These are phyloP conservation scores for Lathamus discolor DNA, from an alignment of 2,113 vertebrate genomes.

Conservation along the genomic window DNA sequence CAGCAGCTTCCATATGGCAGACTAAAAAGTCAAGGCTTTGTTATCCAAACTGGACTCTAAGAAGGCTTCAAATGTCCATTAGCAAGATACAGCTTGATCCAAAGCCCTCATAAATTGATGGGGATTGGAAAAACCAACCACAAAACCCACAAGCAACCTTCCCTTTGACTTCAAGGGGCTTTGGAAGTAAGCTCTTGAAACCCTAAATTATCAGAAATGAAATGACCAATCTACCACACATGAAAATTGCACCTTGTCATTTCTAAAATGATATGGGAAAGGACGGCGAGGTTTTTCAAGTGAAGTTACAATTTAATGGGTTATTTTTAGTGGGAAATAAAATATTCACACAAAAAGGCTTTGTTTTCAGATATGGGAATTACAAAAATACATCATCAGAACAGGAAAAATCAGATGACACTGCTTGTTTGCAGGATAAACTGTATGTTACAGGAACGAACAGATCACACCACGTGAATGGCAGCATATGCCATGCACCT, in stretches of 20 bases:
- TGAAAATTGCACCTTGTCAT: slow-evolving; percentile 9
- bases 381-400: slow-evolving; percentile 59
- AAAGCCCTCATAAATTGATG: neutral
- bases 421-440: neutral
- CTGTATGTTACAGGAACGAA: slow-evolving; percentile 31
- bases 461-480: slow-evolving; percentile 30
- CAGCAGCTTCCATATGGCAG: slow-evolving; percentile 56
- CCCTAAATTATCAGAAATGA: slow-evolving; percentile 41
- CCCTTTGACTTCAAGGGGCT: slow-evolving; percentile 3
- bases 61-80: slow-evolving; percentile 38
- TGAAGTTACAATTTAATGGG: neutral
- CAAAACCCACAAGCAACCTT: neutral
- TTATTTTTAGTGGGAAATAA: neutral
- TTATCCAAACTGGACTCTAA: slow-evolving; percentile 42
- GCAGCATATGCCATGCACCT: slow-evolving; percentile 49
- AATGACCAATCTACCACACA: neutral
- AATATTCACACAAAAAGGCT: neutral
- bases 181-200: slow-evolving; percentile 37
- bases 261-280: neutral
- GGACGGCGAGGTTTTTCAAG: neutral
- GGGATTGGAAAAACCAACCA: neutral
- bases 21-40: slow-evolving; percentile 57
- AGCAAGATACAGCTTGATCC: neutral
- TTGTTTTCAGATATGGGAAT: slow-evolving; percentile 24
- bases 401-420: slow-evolving; percentile 16